phyloP scores from a whole-genome alignment of 1,140 invertebrate genomes.

The Drosophila watanabei region DNA sequence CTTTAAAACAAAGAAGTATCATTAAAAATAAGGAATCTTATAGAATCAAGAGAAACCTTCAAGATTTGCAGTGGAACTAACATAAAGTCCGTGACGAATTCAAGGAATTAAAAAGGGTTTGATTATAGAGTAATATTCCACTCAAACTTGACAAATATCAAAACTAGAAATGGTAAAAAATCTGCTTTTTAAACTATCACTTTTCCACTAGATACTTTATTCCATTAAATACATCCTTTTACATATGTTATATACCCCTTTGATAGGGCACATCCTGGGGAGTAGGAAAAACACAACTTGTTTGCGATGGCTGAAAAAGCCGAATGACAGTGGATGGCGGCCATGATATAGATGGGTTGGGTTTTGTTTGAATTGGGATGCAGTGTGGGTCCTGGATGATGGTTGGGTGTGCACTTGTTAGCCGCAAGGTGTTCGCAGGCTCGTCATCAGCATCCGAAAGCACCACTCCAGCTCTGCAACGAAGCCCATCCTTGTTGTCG shows the following conservation, averaged over 20 bases:
- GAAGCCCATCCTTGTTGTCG: constrained; percentile 27
- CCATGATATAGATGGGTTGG: constrained; percentile 15
- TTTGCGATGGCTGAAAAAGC: constrained; percentile 62
- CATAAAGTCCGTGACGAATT: too few species aligned
- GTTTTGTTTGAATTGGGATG: constrained; percentile 1
- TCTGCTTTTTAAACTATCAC: not conserved
- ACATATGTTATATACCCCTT: not conserved
- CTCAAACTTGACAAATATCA: not conserved
- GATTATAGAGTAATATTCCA: too few species aligned
- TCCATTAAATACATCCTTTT: too few species aligned
- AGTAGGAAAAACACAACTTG: constrained; percentile 57
- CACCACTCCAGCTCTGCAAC: constrained; percentile 8
- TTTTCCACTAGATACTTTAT: not conserved
- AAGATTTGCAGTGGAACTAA: too few species aligned
- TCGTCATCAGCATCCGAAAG: constrained; percentile 26
- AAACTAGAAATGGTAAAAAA: not conserved
- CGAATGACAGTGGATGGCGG: constrained; percentile 27
- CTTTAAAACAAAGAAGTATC: not conserved
- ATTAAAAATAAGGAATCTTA: not conserved
- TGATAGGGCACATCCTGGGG: constrained; percentile 1
- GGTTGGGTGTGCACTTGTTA: constrained; percentile 60
- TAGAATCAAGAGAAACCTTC: too few species aligned
- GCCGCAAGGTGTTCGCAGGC: constrained; percentile 69
- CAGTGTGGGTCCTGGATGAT: not conserved
- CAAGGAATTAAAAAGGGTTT: too few species aligned